These are phyloP conservation scores for Latrodectus elegans DNA, from an alignment of 2,888 invertebrate genomes.

Conservation along the genomic window DNA sequence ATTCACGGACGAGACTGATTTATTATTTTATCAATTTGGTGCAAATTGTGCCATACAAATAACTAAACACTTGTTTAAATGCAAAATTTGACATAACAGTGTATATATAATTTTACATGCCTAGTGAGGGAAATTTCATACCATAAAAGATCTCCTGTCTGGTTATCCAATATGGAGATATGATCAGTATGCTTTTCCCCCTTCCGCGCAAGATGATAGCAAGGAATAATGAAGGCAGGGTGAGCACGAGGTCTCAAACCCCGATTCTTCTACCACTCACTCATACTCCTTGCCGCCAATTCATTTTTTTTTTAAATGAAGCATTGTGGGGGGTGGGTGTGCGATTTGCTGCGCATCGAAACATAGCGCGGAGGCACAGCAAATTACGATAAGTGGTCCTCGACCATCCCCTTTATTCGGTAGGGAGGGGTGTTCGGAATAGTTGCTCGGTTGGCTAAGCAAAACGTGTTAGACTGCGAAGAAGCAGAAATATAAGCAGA, in stretches of 20 bases:
- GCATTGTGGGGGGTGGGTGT: background rate
- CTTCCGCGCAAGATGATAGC: constrained; percentile 4
- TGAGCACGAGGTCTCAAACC: background rate
- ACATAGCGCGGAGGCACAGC: constrained; percentile 37
- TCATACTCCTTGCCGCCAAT: constrained; percentile 16
- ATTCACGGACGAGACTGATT: too few species aligned
- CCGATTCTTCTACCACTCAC: background rate
- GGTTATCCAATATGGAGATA: constrained; percentile 20
- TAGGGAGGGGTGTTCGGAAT: constrained; percentile 34
- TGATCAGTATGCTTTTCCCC: constrained; percentile 4
- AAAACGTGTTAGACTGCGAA: constrained; percentile 52
- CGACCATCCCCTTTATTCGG: constrained; percentile 25
- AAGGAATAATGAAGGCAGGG: constrained; percentile 31
- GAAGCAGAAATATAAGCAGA: too few species aligned
- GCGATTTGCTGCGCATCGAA: constrained; percentile 8
- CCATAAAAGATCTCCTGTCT: background rate
- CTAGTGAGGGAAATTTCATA: too few species aligned
- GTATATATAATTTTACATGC: too few species aligned
- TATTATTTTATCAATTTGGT: too few species aligned
- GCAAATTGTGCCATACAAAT: too few species aligned
- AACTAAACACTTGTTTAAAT: too few species aligned
- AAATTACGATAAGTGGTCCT: constrained; percentile 61
- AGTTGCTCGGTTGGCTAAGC: constrained; percentile 52
- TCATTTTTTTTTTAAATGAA: constrained; percentile 32
- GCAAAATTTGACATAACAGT: too few species aligned